These are phyloP conservation scores for Agrypnus murinus DNA, from an alignment of 2,888 invertebrate genomes.

Conservation along the genomic window DNA sequence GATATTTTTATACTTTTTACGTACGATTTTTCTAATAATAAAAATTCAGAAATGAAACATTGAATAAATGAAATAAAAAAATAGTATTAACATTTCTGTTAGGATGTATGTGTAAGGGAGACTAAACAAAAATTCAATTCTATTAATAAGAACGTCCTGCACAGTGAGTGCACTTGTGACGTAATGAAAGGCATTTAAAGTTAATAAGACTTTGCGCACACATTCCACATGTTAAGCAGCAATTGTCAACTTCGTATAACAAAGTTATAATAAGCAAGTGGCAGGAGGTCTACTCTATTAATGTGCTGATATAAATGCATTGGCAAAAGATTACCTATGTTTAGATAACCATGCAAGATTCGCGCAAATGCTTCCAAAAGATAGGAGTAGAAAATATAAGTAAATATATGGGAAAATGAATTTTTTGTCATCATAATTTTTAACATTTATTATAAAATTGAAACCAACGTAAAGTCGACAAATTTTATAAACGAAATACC, in stretches of 20 bases:
- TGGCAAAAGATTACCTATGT: slow-evolving; percentile 42
- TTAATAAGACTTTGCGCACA: slow-evolving; percentile 41
- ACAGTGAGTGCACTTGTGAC: background rate
- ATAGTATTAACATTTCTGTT: too few species aligned
- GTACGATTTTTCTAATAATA: too few species aligned
- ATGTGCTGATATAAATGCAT: slow-evolving; percentile 42
- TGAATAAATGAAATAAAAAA: too few species aligned
- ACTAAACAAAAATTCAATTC: background rate
- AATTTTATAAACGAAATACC: too few species aligned
- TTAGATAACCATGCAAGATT: slow-evolving; percentile 36
- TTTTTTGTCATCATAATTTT: too few species aligned
- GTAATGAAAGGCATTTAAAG: slow-evolving; percentile 23
- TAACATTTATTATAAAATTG: too few species aligned
- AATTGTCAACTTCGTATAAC: slow-evolving; percentile 47
- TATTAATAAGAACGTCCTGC: too few species aligned
- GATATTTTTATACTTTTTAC: too few species aligned
- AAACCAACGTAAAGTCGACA: too few species aligned
- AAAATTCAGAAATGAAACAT: too few species aligned
- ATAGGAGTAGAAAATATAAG: slow-evolving; percentile 30
- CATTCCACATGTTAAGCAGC: slow-evolving; percentile 41
- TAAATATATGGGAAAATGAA: too few species aligned
- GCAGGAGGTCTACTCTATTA: slow-evolving; percentile 44
- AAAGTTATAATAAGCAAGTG: slow-evolving; percentile 36
- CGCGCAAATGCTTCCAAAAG: slow-evolving; percentile 25
- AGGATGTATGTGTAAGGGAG: background rate